These are phyloP conservation scores for Mizuhopecten yessoensis DNA, from an alignment of 1,140 invertebrate genomes.

Conservation along the genomic window DNA sequence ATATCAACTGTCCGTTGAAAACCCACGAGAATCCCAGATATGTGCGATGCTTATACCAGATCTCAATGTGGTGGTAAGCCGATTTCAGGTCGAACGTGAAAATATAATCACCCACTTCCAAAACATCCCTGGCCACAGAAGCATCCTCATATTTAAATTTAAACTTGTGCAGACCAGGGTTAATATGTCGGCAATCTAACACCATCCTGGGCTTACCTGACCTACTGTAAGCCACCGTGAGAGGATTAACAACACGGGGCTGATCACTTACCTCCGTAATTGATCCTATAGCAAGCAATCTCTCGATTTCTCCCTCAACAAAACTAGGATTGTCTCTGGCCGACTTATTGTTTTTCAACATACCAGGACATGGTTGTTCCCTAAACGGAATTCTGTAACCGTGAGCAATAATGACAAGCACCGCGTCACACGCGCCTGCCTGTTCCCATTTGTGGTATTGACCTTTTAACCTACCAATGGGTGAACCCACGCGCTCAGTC, in stretches of 20 bases:
- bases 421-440: not conserved
- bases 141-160: constrained; percentile 44
- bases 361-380: not conserved
- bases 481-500: no score
- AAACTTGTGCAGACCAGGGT: constrained; percentile 16
- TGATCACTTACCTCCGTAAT: constrained; percentile 42
- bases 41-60: constrained; percentile 16
- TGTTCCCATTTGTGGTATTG: constrained; percentile 46
- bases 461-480: constrained; percentile 46
- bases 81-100: constrained; percentile 54
- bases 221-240: constrained; percentile 51
- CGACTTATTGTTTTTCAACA: constrained; percentile 58
- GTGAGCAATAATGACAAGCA: constrained; percentile 44
- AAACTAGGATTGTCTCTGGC: constrained; percentile 46
- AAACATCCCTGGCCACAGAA: constrained; percentile 33
- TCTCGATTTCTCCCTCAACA: constrained; percentile 47
- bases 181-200: constrained; percentile 51
- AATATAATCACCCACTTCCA: constrained; percentile 45
- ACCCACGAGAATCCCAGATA: constrained; percentile 48
- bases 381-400: constrained; percentile 60
- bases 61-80: constrained; percentile 50
- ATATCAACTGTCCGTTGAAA: not conserved
- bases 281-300: constrained; percentile 44
- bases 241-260: constrained; percentile 56
- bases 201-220: constrained; percentile 50